Percentiles rank a stretch among this genome's conserved stretches.
These are phyloP conservation scores for Anthophora plumipes DNA, from an alignment of 2,888 invertebrate genomes.

Conservation along the genomic window DNA sequence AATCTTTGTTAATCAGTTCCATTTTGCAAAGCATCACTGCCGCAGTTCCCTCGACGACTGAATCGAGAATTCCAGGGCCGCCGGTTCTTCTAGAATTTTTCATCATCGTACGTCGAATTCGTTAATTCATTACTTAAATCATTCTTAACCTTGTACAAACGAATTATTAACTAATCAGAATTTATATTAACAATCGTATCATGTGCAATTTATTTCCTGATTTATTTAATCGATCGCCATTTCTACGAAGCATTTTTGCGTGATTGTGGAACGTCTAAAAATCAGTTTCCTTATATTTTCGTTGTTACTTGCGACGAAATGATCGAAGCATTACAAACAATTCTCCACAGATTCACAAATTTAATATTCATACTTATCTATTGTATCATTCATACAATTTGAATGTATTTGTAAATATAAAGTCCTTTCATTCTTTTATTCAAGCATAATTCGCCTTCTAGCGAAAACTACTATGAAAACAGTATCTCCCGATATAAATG, in stretches of 20 bases:
- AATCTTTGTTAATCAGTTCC: slow-evolving; percentile 82
- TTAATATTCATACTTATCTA: too few species aligned
- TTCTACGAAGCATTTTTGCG: not conserved
- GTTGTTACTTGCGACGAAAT: not conserved
- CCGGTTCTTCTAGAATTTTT: slow-evolving; percentile 52
- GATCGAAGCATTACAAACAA: too few species aligned
- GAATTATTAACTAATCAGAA: not conserved
- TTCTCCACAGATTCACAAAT: too few species aligned
- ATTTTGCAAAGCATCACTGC: slow-evolving; percentile 76
- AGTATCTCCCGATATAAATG: too few species aligned
- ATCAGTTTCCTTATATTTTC: too few species aligned
- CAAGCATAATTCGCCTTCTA: too few species aligned
- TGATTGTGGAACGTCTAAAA: too few species aligned
- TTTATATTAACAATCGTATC: not conserved
- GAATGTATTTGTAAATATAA: too few species aligned
- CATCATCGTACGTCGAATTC: not conserved
- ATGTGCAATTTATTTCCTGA: too few species aligned
- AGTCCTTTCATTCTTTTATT: too few species aligned
- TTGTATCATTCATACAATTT: too few species aligned
- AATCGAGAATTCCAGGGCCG: slow-evolving; percentile 71
- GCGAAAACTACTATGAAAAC: too few species aligned
- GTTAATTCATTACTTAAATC: not conserved
- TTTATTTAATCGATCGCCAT: not conserved
- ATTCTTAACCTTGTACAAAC: not conserved
- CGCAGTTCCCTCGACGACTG: slow-evolving; percentile 73